Evolutionary conservation across 2,113 vertebrate genomes (phyloP).

Genomic region (Eupsittula cactorum): DNA sequence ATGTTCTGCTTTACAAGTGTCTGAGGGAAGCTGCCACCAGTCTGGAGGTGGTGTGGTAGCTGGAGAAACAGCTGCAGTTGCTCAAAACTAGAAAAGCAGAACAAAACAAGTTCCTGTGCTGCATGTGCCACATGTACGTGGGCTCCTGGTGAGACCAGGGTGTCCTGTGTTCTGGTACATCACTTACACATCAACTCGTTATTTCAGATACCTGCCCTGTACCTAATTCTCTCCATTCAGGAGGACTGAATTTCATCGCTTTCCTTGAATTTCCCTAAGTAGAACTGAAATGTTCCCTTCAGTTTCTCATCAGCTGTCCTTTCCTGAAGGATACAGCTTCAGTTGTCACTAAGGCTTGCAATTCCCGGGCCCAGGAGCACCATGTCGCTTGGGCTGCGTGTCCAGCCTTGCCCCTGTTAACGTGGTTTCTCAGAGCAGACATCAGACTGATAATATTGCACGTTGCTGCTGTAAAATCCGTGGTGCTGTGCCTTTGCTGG

Average conservation of each 20-base stretch:
- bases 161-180: background rate
- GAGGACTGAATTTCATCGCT: background rate
- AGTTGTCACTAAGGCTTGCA: background rate
- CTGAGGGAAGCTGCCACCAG: background rate
- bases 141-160: background rate
- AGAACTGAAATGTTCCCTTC: background rate
- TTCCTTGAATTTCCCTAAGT: background rate
- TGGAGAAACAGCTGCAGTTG: background rate
- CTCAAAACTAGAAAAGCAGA: background rate
- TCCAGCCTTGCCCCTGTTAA: rapidly evolving
- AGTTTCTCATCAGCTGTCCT: background rate
- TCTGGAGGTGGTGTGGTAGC: rapidly evolving
- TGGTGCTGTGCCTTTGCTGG: rapidly evolving
- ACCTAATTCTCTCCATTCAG: background rate
- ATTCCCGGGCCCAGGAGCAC: background rate
- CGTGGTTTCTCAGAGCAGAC: background rate
- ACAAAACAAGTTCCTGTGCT: background rate
- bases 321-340: background rate
- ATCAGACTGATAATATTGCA: rapidly evolving
- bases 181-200: background rate
- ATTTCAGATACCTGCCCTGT: background rate
- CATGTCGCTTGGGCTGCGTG: rapidly evolving
- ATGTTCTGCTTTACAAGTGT: background rate
- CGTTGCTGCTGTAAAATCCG: rapidly evolving
- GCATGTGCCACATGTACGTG: background rate